Evolutionary conservation across 1,140 invertebrate genomes (phyloP).

Genomic region (Neoseiulus cucumeris): DNA sequence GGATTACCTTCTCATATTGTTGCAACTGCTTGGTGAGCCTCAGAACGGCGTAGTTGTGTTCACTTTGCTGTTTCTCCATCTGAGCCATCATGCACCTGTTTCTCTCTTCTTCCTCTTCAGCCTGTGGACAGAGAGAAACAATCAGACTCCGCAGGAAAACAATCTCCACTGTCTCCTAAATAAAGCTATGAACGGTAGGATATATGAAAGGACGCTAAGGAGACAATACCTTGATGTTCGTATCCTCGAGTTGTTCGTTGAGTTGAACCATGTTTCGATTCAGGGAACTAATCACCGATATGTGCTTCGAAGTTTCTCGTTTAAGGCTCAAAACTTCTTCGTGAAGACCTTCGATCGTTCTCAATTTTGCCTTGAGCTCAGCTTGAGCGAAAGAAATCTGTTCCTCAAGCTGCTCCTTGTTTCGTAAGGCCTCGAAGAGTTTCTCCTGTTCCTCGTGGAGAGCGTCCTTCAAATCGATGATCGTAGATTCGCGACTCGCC

Average conservation of each 20-base stretch:
- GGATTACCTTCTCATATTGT: not conserved
- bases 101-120: not conserved
- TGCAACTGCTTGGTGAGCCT: not conserved
- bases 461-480: not conserved
- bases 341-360: not conserved
- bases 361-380: not conserved
- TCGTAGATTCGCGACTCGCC: not conserved
- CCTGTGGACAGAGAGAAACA: not conserved
- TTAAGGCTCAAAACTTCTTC: not conserved
- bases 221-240: not conserved
- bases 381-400: not conserved
- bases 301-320: not conserved
- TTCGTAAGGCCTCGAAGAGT: not conserved
- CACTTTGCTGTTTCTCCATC: not conserved
- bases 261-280: constrained; percentile 3
- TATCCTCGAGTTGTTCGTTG: not conserved
- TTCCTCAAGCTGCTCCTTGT: not conserved
- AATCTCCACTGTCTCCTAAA: too few relatives aligned
- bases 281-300: not conserved
- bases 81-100: not conserved
- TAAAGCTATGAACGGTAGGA: too few relatives aligned
- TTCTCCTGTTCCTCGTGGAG: not conserved
- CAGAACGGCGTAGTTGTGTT: not conserved
- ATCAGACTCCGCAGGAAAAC: too few relatives aligned
- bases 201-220: too few relatives aligned